A percentile compares a stretch with the other conserved stretches of the same genome.
Evolutionary conservation across 2,888 invertebrate species (phyloP).

Genomic region (Diachrysia chrysitis): DNA sequence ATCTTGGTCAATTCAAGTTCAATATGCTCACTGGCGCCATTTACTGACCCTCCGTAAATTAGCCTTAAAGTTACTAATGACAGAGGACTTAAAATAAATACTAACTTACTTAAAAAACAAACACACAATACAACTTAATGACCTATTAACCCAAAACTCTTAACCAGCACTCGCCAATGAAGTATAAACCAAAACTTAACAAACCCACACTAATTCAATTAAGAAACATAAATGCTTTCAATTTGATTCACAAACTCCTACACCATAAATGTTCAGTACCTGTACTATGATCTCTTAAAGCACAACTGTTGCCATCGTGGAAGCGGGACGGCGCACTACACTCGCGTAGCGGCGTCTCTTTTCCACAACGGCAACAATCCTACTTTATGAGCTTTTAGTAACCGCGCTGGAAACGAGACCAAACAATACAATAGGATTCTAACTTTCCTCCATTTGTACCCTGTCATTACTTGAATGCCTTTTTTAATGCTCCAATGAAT

Average conservation of each 20-base stretch:
- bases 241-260: conserved; percentile 50
- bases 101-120: not conserved
- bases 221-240: conserved; percentile 30
- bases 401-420: conserved; percentile 42
- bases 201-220: conserved; percentile 52
- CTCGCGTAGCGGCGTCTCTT: too few species aligned
- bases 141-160: not conserved
- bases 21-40: too few species aligned
- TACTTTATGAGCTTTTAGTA: not conserved
- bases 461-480: conserved; percentile 75
- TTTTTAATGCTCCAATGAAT: conserved; percentile 81
- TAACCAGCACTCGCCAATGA: conserved; percentile 22
- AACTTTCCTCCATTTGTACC: conserved; percentile 82
- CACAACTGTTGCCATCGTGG: too few species aligned
- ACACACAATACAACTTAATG: not conserved
- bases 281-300: too few species aligned
- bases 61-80: too few species aligned
- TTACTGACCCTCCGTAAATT: too few species aligned
- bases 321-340: not conserved
- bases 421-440: conserved; percentile 69
- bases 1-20: too few species aligned
- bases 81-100: not conserved
- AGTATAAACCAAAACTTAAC: conserved; percentile 42
- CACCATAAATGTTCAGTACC: conserved; percentile 32
- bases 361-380: too few species aligned